These are phyloP conservation scores for Blera fallax DNA, from an alignment of 2,888 invertebrate genomes.

Conservation along the genomic window DNA sequence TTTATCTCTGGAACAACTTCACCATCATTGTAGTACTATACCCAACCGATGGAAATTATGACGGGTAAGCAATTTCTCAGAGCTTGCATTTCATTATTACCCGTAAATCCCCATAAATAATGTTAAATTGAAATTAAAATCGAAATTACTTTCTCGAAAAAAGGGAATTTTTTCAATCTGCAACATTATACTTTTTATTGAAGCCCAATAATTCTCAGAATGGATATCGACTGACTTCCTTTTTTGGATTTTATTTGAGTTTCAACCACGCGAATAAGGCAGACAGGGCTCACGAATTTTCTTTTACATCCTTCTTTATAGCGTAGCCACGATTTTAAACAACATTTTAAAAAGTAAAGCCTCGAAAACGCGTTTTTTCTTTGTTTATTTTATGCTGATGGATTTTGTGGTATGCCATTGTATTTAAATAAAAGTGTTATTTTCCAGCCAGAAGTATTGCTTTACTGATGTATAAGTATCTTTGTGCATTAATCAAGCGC, in stretches of 20 bases:
- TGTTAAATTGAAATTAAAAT: background rate
- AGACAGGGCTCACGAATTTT: background rate
- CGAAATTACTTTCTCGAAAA: background rate
- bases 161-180: background rate
- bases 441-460: no score
- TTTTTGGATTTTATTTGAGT: background rate
- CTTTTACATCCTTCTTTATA: background rate
- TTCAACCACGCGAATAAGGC: background rate
- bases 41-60: background rate
- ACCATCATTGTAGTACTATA: background rate
- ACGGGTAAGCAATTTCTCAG: background rate
- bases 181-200: background rate
- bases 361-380: no score
- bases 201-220: background rate
- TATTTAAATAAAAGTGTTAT: no score
- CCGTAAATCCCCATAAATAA: background rate
- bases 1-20: background rate
- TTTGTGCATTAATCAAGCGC: no score
- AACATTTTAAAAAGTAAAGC: no score
- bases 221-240: background rate
- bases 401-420: no score
- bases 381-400: no score
- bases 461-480: no score
- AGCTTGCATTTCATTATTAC: background rate
- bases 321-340: no score